Conservation (phyloP, 2,113 vertebrate genomes). For the Calonectris borealis region DNA sequence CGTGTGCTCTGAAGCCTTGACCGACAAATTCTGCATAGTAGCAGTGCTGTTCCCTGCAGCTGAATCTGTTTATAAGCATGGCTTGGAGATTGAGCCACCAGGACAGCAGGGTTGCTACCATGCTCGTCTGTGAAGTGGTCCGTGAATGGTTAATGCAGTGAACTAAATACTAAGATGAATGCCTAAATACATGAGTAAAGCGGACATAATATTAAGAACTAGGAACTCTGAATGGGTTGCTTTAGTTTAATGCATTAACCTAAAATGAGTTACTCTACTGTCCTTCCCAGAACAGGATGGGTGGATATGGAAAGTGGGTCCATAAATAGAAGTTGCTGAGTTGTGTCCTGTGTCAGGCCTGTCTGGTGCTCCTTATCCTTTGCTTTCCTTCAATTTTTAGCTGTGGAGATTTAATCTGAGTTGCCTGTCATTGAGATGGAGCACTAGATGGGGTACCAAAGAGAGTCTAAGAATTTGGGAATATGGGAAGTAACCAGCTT, state of each 20-base stretch:
- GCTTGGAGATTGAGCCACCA: neutral
- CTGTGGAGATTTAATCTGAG: neutral
- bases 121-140: neutral
- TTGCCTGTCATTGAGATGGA: neutral
- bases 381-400: neutral
- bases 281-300: constrained; percentile 34
- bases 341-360: constrained; percentile 3
- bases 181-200: neutral
- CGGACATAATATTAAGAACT: neutral
- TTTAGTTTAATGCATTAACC: neutral
- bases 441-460: neutral
- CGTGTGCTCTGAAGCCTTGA: neutral
- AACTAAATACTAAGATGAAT: neutral
- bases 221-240: neutral
- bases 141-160: neutral
- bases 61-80: neutral
- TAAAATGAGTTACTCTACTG: neutral
- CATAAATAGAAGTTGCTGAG: constrained; percentile 45
- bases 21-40: neutral
- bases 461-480: neutral
- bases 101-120: neutral
- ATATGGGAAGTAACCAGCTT: neutral
- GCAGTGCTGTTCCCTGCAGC: neutral
- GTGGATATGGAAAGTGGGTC: constrained; percentile 2
- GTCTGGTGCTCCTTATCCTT: neutral